Evolutionary conservation across 2,113 vertebrate species (phyloP), one percentile per base, ranked within the genome.

Genomic region (Dicaeum eximium): DNA sequence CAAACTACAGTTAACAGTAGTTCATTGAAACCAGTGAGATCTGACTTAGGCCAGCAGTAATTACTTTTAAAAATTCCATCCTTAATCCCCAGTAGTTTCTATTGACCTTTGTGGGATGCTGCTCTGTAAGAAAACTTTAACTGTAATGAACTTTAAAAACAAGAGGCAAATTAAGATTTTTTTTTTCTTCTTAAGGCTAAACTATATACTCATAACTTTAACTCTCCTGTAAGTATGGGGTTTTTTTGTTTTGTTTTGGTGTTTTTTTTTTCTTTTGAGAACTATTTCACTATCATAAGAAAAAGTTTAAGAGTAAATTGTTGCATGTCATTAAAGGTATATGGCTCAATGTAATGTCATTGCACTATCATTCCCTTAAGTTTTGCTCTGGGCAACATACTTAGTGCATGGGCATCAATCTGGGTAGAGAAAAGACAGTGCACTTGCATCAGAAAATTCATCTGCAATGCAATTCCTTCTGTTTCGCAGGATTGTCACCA

Each of bases 21-120:
- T 80, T 93, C 64, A 48, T 11, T 73, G 66, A 92, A 95, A 35
- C 31, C 50, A 66, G 40, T 54, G 50, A 67, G 17, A 88, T 69
- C 50, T 77, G 31, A 58, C 28, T 72, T 75, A 65, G 50, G 27
- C 53, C 62, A 88, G 9, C 37, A 77, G 37, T 70, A 90, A 93
- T 69, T 48, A 93, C 53, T 83, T 92, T 66, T 47, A n/a, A 88
- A 95, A 92, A 95, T 56, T 90, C 45, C 13, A 17, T 62, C 15
- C 37, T 82, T 92, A 93, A 80, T 96, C 45, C 93, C 47, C 54
- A 73, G 24, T 83, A 88, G 58, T 88, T 86, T 80, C 38, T 88
- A 25, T 33, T 72, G 45, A 80, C 75, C 54, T 92, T 77, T 77
- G 18, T 88, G 40, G 87, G 57, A 79, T 45, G 23, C 44, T 90